Percentiles rank a stretch among this genome's conserved stretches.
phyloP scores from a whole-genome alignment of 2,888 invertebrate genomes.

The Erpobdella octoculata region DNA sequence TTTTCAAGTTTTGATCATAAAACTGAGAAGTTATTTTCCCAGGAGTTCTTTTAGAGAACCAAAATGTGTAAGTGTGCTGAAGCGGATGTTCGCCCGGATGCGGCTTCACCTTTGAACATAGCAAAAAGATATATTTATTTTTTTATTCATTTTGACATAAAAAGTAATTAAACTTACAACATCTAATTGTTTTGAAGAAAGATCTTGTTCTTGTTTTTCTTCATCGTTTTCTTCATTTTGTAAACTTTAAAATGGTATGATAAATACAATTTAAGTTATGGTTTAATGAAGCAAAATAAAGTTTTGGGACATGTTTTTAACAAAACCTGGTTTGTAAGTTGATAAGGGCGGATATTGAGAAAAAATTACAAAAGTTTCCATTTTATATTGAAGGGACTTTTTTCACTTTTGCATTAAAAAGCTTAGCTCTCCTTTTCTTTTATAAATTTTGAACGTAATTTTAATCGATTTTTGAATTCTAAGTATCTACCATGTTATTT shows the following conservation, averaged over 20 bases:
- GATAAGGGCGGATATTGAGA: no score
- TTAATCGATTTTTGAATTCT: no score
- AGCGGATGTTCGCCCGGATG: slow-evolving; percentile 69
- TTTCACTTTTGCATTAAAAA: no score
- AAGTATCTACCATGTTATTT: no score
- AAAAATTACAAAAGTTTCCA: no score
- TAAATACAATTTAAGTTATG: no score
- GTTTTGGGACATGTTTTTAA: no score
- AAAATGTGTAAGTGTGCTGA: slow-evolving; percentile 85
- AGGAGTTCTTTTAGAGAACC: slow-evolving; percentile 67
- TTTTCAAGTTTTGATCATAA: slow-evolving; percentile 73
- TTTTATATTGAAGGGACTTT: no score
- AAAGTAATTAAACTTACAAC: neutral
- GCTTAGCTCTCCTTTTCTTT: no score
- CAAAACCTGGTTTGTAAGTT: no score
- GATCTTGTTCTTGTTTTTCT: neutral
- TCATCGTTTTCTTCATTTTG: slow-evolving; percentile 10
- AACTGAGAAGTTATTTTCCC: slow-evolving; percentile 59
- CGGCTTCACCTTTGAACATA: slow-evolving; percentile 49
- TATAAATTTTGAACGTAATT: no score
- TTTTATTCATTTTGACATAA: neutral
- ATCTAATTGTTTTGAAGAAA: neutral
- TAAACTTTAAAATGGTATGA: neutral
- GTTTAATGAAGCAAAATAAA: no score
- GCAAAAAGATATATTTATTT: neutral